Conservation (phyloP, 2,888 invertebrate species). For the Netelia virgata region DNA sequence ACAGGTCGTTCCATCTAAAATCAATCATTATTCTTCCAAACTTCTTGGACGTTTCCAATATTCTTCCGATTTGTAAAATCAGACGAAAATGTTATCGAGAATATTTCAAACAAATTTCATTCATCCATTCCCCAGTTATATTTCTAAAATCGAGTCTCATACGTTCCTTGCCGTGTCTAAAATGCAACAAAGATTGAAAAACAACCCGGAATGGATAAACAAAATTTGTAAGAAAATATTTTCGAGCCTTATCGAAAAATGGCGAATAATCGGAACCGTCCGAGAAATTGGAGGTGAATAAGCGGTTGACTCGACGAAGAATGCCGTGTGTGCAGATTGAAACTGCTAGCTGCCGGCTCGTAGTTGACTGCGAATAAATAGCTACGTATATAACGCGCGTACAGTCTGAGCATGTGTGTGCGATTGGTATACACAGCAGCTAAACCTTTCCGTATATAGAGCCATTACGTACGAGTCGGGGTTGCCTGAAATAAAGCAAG, state of each 20-base stretch:
- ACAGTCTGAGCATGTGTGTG: constrained; percentile 11
- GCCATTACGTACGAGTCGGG: constrained; percentile 70
- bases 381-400: constrained; percentile 8
- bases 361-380: constrained; percentile 50
- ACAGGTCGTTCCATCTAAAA: too few species aligned
- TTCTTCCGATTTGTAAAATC: too few species aligned
- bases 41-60: too few species aligned
- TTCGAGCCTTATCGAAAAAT: background rate
- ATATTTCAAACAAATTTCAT: too few species aligned
- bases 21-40: too few species aligned
- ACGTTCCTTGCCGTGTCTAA: too few species aligned
- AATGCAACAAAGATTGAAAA: background rate
- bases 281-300: background rate
- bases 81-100: too few species aligned
- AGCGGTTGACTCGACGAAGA: background rate
- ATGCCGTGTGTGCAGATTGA: background rate
- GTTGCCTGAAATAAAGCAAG: constrained; percentile 85
- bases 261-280: background rate
- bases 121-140: too few species aligned
- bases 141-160: too few species aligned
- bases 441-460: constrained; percentile 66
- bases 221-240: background rate
- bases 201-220: background rate
- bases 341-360: constrained; percentile 14
- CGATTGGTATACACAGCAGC: constrained; percentile 33